Evolutionary conservation across 2,797 vertebrate genomes (phyloP).

Genomic region (Botia kubotai): DNA sequence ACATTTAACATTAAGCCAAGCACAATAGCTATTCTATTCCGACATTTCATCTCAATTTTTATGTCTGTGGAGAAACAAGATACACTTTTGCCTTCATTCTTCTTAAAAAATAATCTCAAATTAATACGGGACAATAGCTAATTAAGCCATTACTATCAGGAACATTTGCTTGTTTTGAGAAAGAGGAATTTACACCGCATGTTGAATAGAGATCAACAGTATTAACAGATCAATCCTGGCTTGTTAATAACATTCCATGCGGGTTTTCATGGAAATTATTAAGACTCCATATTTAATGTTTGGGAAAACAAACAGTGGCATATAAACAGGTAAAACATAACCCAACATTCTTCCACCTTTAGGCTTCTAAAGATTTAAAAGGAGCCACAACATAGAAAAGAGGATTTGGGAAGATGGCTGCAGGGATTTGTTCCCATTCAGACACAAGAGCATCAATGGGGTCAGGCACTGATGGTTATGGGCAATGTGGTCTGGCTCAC

Average conservation of each 20-base stretch:
- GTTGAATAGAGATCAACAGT: background rate
- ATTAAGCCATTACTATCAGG: too few relatives aligned
- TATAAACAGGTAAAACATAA: background rate
- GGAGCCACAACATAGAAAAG: background rate
- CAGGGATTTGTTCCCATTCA: slow-evolving; percentile 9
- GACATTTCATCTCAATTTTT: too few relatives aligned
- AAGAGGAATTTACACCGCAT: background rate
- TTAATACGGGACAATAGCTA: too few relatives aligned
- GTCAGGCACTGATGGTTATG: slow-evolving; percentile 10
- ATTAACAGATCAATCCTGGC: background rate
- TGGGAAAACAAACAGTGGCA: background rate
- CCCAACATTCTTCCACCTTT: background rate
- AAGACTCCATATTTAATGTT: background rate
- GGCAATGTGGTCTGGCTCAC: slow-evolving; percentile 3
- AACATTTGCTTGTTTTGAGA: background rate
- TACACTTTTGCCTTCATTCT: too few relatives aligned
- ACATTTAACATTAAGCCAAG: too few relatives aligned
- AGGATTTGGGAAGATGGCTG: background rate
- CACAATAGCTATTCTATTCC: too few relatives aligned
- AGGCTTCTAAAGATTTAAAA: background rate
- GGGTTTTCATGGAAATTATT: slow-evolving; percentile 1
- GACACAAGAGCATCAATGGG: slow-evolving; percentile 5
- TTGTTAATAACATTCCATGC: background rate
- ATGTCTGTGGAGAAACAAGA: too few relatives aligned
- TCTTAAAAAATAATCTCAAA: too few relatives aligned